These are phyloP conservation scores for Zelostemma sp. DNA, from an alignment of 1,140 invertebrate species.

Conservation along the genomic window DNA sequence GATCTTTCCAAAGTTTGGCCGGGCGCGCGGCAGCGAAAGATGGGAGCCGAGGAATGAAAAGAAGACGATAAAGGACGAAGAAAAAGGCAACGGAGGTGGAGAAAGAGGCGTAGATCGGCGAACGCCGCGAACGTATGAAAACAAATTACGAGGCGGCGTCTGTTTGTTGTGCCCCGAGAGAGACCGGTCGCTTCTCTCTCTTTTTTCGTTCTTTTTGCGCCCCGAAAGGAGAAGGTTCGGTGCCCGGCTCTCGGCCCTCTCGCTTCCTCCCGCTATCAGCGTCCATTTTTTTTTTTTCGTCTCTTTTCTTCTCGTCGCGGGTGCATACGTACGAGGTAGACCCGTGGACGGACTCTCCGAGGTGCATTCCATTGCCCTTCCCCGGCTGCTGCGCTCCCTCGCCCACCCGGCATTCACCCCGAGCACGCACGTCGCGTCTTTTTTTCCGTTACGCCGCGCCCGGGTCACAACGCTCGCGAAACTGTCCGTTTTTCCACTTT, in stretches of 20 bases:
- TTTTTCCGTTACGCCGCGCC: constrained; percentile 17
- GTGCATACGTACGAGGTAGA: constrained; percentile 9
- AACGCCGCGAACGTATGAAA: constrained; percentile 66
- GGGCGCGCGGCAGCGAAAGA: no score
- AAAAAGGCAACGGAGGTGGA: constrained; percentile 27
- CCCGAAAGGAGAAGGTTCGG: neutral
- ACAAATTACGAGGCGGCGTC: constrained; percentile 68
- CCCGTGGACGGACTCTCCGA: constrained; percentile 50
- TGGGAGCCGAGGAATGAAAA: constrained; percentile 22
- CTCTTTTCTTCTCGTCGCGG: constrained; percentile 11
- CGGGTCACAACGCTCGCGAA: neutral
- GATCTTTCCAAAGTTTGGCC: no score
- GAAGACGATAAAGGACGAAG: constrained; percentile 21
- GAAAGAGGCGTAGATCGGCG: constrained; percentile 59
- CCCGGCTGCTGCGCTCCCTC: constrained; percentile 18
- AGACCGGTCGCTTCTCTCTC: constrained; percentile 23
- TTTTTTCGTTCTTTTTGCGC: constrained; percentile 11
- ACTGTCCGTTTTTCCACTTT: neutral
- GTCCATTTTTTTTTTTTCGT: constrained; percentile 9
- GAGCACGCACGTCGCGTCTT: constrained; percentile 29
- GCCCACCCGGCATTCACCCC: constrained; percentile 27
- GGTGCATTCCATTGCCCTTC: constrained; percentile 58
- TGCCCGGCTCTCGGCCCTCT: neutral
- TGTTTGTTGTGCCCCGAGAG: constrained; percentile 60
- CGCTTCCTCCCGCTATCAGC: constrained; percentile 9